Conservation (phyloP, 2,113 vertebrate species). For the Zapornia atra region DNA sequence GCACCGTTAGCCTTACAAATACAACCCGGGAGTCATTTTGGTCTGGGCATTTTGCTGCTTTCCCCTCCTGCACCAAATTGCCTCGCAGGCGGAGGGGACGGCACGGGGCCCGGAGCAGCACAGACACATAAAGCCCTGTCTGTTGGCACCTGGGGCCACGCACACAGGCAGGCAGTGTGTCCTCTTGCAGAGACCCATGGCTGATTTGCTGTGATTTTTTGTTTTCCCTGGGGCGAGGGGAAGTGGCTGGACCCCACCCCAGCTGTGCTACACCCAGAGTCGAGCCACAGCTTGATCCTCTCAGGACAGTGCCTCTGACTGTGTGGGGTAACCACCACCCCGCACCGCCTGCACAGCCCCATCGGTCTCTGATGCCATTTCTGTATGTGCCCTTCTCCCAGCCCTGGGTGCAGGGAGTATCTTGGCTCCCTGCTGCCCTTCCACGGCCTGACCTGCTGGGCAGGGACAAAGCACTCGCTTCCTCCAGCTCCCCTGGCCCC, state of each 20-base stretch:
- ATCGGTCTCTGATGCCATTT: background rate
- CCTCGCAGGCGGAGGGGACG: background rate
- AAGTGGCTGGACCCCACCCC: background rate
- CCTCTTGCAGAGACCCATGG: background rate
- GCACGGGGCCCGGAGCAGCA: rapidly evolving
- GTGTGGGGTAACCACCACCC: background rate
- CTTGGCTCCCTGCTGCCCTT: background rate
- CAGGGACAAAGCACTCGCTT: background rate
- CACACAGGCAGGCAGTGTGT: background rate
- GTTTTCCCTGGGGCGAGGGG: background rate
- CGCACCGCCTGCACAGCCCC: background rate
- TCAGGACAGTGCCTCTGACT: background rate
- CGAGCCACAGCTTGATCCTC: background rate
- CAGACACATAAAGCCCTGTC: background rate
- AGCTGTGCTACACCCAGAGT: background rate
- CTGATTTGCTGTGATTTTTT: background rate
- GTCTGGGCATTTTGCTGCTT: background rate
- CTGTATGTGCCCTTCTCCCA: background rate
- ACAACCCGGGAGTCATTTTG: background rate
- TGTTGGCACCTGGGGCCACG: rapidly evolving
- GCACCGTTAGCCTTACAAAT: constrained; percentile 9
- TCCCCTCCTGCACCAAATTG: rapidly evolving
- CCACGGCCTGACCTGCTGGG: background rate
- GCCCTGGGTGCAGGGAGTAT: background rate
- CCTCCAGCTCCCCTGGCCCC: background rate